Evolutionary conservation across 2,888 invertebrate species (phyloP), one percentile per base, ranked within the genome.

Genomic region (Pyrgus malvae): DNA sequence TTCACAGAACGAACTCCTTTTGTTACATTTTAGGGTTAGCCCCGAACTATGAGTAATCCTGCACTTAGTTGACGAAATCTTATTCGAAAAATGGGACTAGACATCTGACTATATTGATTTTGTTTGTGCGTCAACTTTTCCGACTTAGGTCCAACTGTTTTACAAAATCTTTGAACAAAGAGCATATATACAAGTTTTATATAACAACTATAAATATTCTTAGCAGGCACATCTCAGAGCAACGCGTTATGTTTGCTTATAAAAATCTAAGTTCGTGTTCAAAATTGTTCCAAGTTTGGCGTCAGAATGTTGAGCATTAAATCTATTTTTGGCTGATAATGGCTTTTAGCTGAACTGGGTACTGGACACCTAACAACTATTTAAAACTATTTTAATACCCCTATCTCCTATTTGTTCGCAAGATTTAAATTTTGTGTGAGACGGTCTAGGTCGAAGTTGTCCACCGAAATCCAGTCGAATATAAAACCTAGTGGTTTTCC

Each of bases 51-150:
- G 67, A 69, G 71, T 72, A 75, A 67, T 76, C 73, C 76, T 76
- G 78, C 69, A 76, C 70, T 70, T 73, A 76, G 65, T 66, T 68
- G 74, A 76, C 71, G 64, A 74, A 68, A 67, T 69, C 78, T 79
- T 77, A 78, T 67, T 72, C 72, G 72, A 78, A 74, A 79, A 73
- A 76, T 76, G 79, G 76, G 88, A 89, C 88, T 89, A 89, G 88
- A 89, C 69, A 75, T 77, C 76, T 89, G 88, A 89, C 89, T 89
- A 89, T 74, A 76, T 72, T 68, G 72, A 75, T 78, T 78, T 75
- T 78, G 70, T 78, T 75, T 78, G 72, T 78, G 77, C 76, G 72
- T 74, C 65, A 67, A 66, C 64, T 58, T 55, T 48, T 17, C 31
- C 23, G 27, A 51, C 35, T 27, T 44, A 35, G 11, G n/a, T 33